These are phyloP conservation scores for Ectemnius lituratus DNA, from an alignment of 2,888 invertebrate genomes.

Conservation along the genomic window DNA sequence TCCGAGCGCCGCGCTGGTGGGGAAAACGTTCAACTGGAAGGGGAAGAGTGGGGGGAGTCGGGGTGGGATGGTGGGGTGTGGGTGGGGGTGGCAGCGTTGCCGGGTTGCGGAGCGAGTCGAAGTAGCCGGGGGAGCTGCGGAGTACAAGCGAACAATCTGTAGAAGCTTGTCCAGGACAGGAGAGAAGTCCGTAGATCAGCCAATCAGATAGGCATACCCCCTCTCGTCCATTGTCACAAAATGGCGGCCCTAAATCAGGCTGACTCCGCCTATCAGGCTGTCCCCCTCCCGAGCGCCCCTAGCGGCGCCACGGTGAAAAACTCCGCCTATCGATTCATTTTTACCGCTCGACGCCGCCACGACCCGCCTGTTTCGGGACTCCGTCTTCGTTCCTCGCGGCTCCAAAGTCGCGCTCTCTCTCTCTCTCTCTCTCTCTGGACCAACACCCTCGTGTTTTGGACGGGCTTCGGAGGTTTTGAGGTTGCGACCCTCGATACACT, in stretches of 20 bases:
- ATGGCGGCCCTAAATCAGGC: slow-evolving; percentile 78
- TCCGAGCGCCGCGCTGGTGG: too few relatives aligned
- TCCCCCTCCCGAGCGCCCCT: slow-evolving; percentile 65
- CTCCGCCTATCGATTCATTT: slow-evolving; percentile 78
- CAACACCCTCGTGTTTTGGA: too few relatives aligned
- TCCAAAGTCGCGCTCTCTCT: not conserved
- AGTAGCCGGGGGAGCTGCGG: slow-evolving; percentile 58
- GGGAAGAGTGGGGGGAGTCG: slow-evolving; percentile 22
- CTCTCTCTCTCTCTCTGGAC: not conserved
- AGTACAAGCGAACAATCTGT: slow-evolving; percentile 77
- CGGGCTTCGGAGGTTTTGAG: too few relatives aligned
- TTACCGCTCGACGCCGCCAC: slow-evolving; percentile 66
- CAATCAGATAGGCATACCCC: slow-evolving; percentile 77
- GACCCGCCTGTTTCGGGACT: slow-evolving; percentile 13
- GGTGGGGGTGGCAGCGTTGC: slow-evolving; percentile 62
- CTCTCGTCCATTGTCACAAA: slow-evolving; percentile 77
- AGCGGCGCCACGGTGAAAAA: slow-evolving; percentile 74
- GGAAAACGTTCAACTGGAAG: not conserved
- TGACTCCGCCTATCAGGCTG: slow-evolving; percentile 75
- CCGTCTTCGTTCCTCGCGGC: slow-evolving; percentile 34
- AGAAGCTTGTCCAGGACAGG: slow-evolving; percentile 76
- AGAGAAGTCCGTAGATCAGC: slow-evolving; percentile 78
- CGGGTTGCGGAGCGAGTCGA: slow-evolving; percentile 71
- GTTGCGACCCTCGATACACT: too few relatives aligned
- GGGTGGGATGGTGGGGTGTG: slow-evolving; percentile 31